Conservation (phyloP, 2,888 invertebrate species). For the Orgyia antiqua region DNA sequence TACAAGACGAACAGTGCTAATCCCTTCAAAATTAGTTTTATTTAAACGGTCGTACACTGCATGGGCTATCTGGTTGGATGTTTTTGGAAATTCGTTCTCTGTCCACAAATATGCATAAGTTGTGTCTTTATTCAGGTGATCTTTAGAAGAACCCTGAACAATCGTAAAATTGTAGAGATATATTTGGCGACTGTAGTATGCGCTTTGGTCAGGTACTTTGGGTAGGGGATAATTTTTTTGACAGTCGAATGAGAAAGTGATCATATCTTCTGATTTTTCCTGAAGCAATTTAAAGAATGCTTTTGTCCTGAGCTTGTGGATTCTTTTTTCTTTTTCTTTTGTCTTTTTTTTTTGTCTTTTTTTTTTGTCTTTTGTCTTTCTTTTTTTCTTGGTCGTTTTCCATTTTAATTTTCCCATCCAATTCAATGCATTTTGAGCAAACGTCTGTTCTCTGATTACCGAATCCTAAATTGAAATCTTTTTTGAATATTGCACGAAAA, state of each 20-base stretch:
- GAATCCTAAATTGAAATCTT: constrained; percentile 9
- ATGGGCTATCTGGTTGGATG: constrained; percentile 23
- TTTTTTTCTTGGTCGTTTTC: constrained; percentile 1
- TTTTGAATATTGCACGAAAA: constrained; percentile 16
- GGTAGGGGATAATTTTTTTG: constrained; percentile 20
- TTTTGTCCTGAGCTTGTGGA: constrained; percentile 16
- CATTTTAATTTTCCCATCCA: constrained; percentile 7
- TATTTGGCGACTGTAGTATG: constrained; percentile 16
- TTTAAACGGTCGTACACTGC: constrained; percentile 20
- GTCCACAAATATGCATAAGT: constrained; percentile 25
- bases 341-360: too few species aligned
- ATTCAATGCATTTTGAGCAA: constrained; percentile 14
- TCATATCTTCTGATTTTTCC: constrained; percentile 13
- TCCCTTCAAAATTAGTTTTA: constrained; percentile 3
- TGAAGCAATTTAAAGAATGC: constrained; percentile 17
- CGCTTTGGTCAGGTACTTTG: constrained; percentile 14
- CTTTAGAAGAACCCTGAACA: constrained; percentile 19
- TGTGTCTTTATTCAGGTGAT: constrained; percentile 18
- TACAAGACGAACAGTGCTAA: constrained; percentile 13
- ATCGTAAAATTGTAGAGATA: constrained; percentile 23
- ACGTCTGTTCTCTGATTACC: constrained; percentile 8
- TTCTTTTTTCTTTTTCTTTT: constrained; percentile 1
- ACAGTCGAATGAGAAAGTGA: constrained; percentile 24
- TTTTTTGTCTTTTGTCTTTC: too few species aligned
- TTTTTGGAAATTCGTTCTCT: constrained; percentile 21